Evolutionary conservation across 1,140 invertebrate species (phyloP).

Genomic region (Hylaeus volcanicus): DNA sequence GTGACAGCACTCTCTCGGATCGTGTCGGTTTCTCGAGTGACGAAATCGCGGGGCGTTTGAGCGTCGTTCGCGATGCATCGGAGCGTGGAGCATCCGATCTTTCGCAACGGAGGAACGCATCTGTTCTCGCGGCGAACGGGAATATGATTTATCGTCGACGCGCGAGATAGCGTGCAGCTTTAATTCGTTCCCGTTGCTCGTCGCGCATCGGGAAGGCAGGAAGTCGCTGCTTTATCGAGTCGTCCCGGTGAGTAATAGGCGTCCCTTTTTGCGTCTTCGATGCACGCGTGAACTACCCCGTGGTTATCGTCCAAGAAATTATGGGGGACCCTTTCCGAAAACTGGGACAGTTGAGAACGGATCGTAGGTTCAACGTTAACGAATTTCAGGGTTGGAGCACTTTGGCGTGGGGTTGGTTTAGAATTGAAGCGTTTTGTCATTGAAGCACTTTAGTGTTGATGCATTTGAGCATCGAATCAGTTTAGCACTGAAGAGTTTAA

Average conservation of each 20-base stretch:
- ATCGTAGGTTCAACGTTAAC: too few relatives aligned
- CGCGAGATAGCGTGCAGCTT: constrained; percentile 6
- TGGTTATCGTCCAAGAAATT: neutral
- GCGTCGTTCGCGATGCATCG: constrained; percentile 5
- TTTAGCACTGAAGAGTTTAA: too few relatives aligned
- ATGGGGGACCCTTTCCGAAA: neutral
- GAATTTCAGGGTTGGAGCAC: too few relatives aligned
- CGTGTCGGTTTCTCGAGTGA: neutral
- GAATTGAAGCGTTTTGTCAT: too few relatives aligned
- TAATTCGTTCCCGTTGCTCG: constrained; percentile 13
- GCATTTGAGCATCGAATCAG: too few relatives aligned
- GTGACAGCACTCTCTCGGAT: neutral
- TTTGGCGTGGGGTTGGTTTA: too few relatives aligned
- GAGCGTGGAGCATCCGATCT: constrained; percentile 38
- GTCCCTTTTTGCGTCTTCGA: neutral
- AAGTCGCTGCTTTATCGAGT: neutral
- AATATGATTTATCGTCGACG: constrained; percentile 24
- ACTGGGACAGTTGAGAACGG: neutral
- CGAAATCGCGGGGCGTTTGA: constrained; percentile 3
- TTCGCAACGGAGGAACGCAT: constrained; percentile 41
- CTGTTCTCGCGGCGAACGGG: constrained; percentile 25
- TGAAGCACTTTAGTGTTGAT: too few relatives aligned
- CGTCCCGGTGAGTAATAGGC: neutral
- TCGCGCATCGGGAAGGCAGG: neutral
- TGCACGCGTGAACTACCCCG: neutral